A percentile compares a stretch with the other conserved stretches of the same genome.
These are phyloP conservation scores for Hemicentrotus pulcherrimus DNA, from an alignment of 35 echinoderm and acorn worm species.

Conservation along the genomic window DNA sequence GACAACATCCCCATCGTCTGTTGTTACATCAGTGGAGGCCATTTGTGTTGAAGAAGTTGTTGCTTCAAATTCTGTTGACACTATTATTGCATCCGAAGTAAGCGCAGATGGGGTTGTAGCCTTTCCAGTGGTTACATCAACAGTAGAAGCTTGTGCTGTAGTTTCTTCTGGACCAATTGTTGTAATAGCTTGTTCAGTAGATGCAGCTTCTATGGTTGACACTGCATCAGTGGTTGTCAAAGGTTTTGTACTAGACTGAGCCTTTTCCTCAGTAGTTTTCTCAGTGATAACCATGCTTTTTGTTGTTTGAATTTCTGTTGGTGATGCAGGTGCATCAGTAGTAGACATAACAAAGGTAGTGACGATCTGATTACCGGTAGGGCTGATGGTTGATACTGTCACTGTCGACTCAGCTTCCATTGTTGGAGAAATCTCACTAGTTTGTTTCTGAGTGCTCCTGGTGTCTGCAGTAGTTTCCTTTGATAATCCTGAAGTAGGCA, in stretches of 20 bases:
- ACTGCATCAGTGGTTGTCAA: too few relatives aligned
- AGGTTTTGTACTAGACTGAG: too few relatives aligned
- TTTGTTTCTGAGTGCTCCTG: neutral
- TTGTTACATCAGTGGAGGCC: neutral
- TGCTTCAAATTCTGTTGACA: neutral
- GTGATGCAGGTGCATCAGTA: neutral
- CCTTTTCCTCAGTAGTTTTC: too few relatives aligned
- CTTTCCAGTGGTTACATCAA: neutral
- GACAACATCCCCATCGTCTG: neutral
- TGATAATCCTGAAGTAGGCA: neutral
- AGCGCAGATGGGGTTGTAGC: neutral
- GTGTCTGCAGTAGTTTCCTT: neutral
- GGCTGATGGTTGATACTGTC: neutral
- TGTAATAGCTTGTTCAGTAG: neutral
- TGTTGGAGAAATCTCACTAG: neutral
- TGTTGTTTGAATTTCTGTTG: neutral
- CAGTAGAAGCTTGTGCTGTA: neutral
- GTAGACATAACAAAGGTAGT: neutral
- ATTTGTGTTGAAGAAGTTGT: neutral
- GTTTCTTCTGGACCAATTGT: neutral
- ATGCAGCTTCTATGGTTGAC: too few relatives aligned
- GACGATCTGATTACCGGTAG: neutral
- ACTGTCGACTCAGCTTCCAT: neutral
- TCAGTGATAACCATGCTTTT: neutral
- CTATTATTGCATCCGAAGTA: neutral